Evolutionary conservation across 2,888 invertebrate species (phyloP), one percentile per base, ranked within the genome.

Genomic region (Apantesis nais): DNA sequence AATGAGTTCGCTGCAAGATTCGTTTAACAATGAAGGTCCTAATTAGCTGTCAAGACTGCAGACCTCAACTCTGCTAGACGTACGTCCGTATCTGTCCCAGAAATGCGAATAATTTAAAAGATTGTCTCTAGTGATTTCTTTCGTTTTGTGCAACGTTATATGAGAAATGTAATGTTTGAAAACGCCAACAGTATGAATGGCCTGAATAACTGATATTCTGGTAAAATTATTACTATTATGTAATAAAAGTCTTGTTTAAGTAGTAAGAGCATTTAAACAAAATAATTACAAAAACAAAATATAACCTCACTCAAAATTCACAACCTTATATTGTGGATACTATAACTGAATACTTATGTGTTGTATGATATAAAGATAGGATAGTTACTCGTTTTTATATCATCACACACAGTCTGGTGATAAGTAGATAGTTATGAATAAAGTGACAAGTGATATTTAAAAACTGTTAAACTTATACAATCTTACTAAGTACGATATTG

Each of bases 1-100:
- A 83, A 77, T 77, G 79, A 80, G 82, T 74, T 85, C 29, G 82
- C 85, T 86, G 88, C 85, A 92, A 93, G 91, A 93, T 93, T 91
- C 87, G 85, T 89, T 92, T 92, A 92, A 95, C 94, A 95, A 95
- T 93, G 92, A 92, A 88, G 88, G 88, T 87, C 87, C 93, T 95
- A 95, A 95, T 95, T 95, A 95, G 93, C 94, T 95, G 95, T 94
- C 95, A 93, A 87, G 91, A 87, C 89, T 91, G 89, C 86, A 92
- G 91, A 89, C 88, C 91, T 87, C 83, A 85, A 87, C 83, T 73
- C 83, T 85, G 87, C 83, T 73, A 83, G 85, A 85, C 85, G 83
- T 84, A 85, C 84, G 85, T 84, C 82, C 83, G 86, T 86, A 91
- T 90, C 92, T 92, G 89, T 92, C 89, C 89, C 92, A 92, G 92